Evolutionary conservation across 1,140 invertebrate genomes (phyloP), one percentile per base, ranked within the genome.

Genomic region (Choristoneura fumiferana): DNA sequence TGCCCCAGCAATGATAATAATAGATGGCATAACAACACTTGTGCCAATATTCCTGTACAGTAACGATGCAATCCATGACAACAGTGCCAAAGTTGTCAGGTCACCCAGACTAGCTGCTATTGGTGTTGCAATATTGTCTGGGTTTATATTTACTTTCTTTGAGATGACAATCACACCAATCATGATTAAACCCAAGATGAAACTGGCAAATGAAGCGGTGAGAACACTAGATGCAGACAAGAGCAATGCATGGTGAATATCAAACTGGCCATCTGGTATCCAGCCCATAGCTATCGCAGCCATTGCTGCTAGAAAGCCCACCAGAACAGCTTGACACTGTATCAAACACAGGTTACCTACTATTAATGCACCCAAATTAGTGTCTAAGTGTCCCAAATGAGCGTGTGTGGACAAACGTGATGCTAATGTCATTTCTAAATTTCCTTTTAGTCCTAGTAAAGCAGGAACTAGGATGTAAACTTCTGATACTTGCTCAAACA

Each of bases 341-440:
- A 98, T 95, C 14, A 98, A 90, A 45, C 95, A 95, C 76, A 98
- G 84, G 89, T 98, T 98, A 35, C 96, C 96, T 12, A 94, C 85
- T 58, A 98, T 93, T 76, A 98, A 92, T 55, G 93, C 92, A 78
- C 93, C 91, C 69, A 95, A 91, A 68, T 94, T 92, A 54, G 92
- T 93, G 65, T 95, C 94, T 86, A 97, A 92, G 62, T 95, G 93
- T 10, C 96, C 96, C 58, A 97, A 84, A 88, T 97, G 96, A 1
- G 95, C 94, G 73, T 97, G 95, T 0, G 97, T 98, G 1, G 97
- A 98, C 0, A 99, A 90, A 33, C 98, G 90, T 1, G 97, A 97
- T 0, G 98, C 97, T 57, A 99, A 90, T 0, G 98, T 99, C 98
- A 99, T 99, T 90, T 99, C 98, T 61, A 99, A 89, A 88, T 99